Percentiles rank a stretch among this genome's conserved stretches.
These are phyloP conservation scores for Saccopteryx leptura DNA, from an alignment of 2,113 vertebrate species.

Conservation along the genomic window DNA sequence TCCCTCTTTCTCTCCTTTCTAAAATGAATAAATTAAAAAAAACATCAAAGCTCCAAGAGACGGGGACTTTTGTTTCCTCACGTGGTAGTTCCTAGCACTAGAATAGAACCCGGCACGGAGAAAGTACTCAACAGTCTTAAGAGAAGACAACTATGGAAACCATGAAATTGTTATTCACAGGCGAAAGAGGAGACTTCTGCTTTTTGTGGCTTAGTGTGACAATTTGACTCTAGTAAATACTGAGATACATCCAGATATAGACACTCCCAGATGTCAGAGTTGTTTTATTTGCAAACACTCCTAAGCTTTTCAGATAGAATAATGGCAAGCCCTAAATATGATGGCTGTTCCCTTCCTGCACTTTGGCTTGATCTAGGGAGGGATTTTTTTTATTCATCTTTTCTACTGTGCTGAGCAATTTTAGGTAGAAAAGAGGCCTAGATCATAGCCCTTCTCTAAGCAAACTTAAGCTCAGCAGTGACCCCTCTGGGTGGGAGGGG, in stretches of 20 bases:
- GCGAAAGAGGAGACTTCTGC: background rate
- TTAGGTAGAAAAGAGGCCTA: background rate
- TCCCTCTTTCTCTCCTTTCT: too few species aligned
- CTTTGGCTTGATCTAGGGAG: background rate
- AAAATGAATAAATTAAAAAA: too few species aligned
- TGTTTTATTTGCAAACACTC: background rate
- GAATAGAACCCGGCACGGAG: background rate
- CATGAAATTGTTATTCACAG: background rate
- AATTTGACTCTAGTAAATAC: background rate
- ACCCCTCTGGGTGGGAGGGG: background rate
- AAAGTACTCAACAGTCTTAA: background rate
- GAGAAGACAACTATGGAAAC: background rate
- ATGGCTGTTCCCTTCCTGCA: background rate
- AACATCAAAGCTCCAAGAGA: background rate
- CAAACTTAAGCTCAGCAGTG: background rate
- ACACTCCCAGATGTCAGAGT: background rate
- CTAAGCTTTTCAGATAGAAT: background rate
- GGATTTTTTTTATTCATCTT: background rate
- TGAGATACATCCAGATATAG: background rate
- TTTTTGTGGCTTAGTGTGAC: background rate
- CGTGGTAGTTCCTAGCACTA: background rate
- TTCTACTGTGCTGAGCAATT: background rate
- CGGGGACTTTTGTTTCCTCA: background rate
- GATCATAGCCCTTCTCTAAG: background rate
- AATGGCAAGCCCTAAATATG: background rate